These are phyloP conservation scores for Psilopsiagon aurifrons DNA, from an alignment of 2,113 vertebrate species.

Conservation along the genomic window DNA sequence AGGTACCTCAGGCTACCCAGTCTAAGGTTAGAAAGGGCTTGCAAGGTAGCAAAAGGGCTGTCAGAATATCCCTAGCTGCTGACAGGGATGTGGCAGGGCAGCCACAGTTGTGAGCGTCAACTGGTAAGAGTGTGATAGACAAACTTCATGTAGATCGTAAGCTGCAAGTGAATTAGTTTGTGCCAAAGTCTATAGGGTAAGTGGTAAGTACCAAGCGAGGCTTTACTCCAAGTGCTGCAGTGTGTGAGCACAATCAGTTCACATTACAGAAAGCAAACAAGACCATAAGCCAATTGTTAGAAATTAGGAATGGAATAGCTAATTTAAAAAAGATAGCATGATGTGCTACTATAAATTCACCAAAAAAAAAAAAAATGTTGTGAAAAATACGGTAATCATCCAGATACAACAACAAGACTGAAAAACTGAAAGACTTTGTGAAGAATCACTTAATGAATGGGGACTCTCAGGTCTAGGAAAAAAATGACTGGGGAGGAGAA, in stretches of 20 bases:
- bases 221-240: background rate
- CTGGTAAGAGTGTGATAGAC: fast-evolving
- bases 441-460: background rate
- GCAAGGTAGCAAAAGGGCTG: background rate
- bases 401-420: background rate
- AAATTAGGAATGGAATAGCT: background rate
- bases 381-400: background rate
- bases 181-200: background rate
- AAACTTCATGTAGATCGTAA: background rate
- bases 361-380: background rate
- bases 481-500: background rate
- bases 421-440: background rate
- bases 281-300: background rate
- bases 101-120: background rate
- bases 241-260: background rate
- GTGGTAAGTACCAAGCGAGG: background rate
- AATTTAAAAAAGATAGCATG: background rate
- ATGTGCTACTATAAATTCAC: background rate
- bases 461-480: background rate
- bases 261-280: background rate
- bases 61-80: background rate
- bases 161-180: background rate
- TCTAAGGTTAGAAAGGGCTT: background rate
- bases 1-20: background rate
- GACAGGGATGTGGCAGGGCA: background rate